Percentiles rank a stretch among this genome's conserved stretches.
Evolutionary conservation across 2,888 invertebrate species (phyloP).

Genomic region (Amphipyra tragopoginis): DNA sequence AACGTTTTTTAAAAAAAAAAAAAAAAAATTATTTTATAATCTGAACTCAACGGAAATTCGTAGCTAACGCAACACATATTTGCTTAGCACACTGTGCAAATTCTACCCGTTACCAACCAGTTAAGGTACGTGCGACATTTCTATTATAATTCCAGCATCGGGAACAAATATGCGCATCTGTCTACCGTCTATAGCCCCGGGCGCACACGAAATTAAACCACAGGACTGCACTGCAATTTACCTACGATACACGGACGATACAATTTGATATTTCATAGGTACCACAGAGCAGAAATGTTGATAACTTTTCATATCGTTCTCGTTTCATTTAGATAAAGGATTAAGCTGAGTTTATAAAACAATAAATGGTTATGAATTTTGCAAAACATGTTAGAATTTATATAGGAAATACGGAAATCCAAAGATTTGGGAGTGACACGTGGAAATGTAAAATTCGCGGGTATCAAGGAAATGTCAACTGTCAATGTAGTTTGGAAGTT

Average conservation of each 20-base stretch:
- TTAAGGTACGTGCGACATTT: conserved; percentile 40
- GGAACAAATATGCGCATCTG: conserved; percentile 50
- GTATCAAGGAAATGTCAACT: conserved; percentile 22
- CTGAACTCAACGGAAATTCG: neutral
- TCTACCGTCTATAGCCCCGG: conserved; percentile 54
- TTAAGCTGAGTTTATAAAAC: neutral
- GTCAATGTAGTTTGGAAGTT: neutral
- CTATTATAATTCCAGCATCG: conserved; percentile 51
- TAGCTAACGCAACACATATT: conserved; percentile 21
- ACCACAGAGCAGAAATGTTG: conserved; percentile 2
- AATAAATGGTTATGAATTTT: neutral
- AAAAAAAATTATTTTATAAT: too few species aligned
- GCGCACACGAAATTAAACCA: conserved; percentile 63
- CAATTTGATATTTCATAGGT: conserved; percentile 39
- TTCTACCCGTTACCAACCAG: conserved; percentile 26
- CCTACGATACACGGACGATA: conserved; percentile 39
- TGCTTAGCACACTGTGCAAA: conserved; percentile 16
- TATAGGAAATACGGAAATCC: conserved; percentile 4
- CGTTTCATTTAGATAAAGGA: neutral
- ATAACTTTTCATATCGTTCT: conserved; percentile 2
- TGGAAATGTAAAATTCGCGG: conserved; percentile 10
- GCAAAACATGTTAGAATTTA: neutral
- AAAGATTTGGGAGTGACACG: conserved; percentile 17
- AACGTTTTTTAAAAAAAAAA: too few species aligned
- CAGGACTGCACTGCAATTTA: conserved; percentile 61